Conservation (phyloP, 2,797 vertebrate genomes). For the Melopsittacus undulatus region DNA sequence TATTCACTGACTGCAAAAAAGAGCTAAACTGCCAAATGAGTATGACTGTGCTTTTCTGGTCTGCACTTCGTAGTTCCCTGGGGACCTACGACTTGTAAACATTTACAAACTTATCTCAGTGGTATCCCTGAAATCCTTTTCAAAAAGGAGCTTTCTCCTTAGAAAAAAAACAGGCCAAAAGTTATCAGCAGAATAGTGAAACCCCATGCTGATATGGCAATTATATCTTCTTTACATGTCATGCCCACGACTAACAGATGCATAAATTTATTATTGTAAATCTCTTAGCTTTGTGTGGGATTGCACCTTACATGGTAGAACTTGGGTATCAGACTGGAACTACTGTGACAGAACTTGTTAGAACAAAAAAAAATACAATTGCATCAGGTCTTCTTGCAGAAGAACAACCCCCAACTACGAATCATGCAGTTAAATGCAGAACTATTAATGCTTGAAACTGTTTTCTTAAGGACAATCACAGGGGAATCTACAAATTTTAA, state of each 20-base stretch:
- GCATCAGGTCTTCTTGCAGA: neutral
- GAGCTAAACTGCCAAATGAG: neutral
- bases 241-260: neutral
- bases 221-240: neutral
- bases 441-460: neutral
- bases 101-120: neutral
- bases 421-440: neutral
- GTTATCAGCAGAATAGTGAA: neutral
- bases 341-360: neutral
- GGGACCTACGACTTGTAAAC: neutral
- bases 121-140: neutral
- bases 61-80: neutral
- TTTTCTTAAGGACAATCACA: neutral
- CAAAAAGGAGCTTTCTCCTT: neutral
- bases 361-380: neutral
- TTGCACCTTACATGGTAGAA: neutral
- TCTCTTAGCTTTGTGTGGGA: neutral
- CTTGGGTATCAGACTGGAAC: neutral
- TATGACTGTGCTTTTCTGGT: neutral
- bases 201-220: neutral
- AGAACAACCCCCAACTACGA: neutral
- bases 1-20: neutral
- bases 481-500: neutral
- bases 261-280: neutral
- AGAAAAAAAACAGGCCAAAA: neutral